Evolutionary conservation across 2,113 vertebrate species (phyloP).

Genomic region (Megaleporinus macrocephalus): DNA sequence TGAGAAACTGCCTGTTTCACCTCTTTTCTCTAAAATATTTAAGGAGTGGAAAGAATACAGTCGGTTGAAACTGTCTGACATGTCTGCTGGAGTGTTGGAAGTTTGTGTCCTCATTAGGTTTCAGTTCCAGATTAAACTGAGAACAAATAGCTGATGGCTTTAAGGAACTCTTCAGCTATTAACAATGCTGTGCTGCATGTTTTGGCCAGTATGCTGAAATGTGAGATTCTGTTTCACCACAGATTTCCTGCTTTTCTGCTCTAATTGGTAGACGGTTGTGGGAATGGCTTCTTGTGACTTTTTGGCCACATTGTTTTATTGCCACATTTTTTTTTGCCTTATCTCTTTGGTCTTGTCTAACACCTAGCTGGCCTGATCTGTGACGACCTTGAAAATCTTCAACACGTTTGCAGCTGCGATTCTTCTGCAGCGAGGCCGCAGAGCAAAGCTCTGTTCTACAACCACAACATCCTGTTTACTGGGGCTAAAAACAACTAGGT

Average conservation of each 20-base stretch:
- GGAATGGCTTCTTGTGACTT: conserved; percentile 20
- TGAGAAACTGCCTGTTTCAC: conserved; percentile 10
- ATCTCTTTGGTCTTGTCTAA: conserved; percentile 58
- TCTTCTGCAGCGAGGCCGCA: conserved; percentile 36
- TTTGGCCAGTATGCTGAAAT: neutral
- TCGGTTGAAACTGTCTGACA: neutral
- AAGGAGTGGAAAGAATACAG: neutral
- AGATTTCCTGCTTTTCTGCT: neutral
- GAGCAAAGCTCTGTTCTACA: neutral
- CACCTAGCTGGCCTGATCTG: conserved; percentile 25
- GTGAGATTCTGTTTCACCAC: neutral
- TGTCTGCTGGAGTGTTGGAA: neutral
- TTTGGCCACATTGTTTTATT: conserved; percentile 15
- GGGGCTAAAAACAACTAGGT: neutral
- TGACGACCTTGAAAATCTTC: conserved; percentile 73
- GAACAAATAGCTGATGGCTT: no score
- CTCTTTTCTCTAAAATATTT: conserved; percentile 5
- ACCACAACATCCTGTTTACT: neutral
- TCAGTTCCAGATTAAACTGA: neutral
- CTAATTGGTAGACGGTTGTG: neutral
- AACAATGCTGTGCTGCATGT: neutral
- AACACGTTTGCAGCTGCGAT: conserved; percentile 75
- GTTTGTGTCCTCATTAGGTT: neutral
- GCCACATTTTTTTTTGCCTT: conserved; percentile 53
- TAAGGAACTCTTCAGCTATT: neutral